Percentiles rank a stretch among this genome's conserved stretches.
Evolutionary conservation across 2,888 invertebrate species (phyloP).

Genomic region (Temnothorax rugatulus): DNA sequence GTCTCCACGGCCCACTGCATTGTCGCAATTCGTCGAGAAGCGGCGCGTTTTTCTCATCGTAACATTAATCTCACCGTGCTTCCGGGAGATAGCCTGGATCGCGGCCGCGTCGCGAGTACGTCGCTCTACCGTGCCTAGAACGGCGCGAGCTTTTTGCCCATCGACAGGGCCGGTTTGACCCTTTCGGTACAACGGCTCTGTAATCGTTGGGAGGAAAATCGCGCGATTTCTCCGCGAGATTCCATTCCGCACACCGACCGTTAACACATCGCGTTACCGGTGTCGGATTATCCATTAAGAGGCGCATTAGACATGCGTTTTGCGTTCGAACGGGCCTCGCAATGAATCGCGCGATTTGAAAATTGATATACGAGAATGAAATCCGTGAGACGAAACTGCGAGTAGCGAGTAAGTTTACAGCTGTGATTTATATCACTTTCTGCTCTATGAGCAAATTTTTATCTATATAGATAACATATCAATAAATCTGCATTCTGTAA

Average conservation of each 20-base stretch:
- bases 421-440: background rate
- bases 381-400: background rate
- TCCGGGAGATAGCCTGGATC: constrained; percentile 63
- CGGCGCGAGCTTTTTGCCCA: constrained; percentile 34
- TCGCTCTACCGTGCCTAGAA: constrained; percentile 34
- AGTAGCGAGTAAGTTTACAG: background rate
- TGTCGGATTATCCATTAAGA: constrained; percentile 30
- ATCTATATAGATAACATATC: background rate
- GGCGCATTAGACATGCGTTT: constrained; percentile 1
- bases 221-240: constrained; percentile 18
- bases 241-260: background rate
- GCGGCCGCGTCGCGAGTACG: constrained; percentile 14
- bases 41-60: constrained; percentile 43
- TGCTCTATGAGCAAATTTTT: background rate
- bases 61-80: constrained; percentile 64
- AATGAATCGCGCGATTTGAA: background rate
- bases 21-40: constrained; percentile 52
- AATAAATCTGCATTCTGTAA: background rate
- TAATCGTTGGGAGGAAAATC: background rate
- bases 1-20: constrained; percentile 39
- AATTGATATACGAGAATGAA: constrained; percentile 15
- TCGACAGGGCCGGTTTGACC: constrained; percentile 2
- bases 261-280: background rate
- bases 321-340: background rate
- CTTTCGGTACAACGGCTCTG: background rate